Evolutionary conservation across 2,113 vertebrate genomes (phyloP).

Genomic region (Bucco capensis): DNA sequence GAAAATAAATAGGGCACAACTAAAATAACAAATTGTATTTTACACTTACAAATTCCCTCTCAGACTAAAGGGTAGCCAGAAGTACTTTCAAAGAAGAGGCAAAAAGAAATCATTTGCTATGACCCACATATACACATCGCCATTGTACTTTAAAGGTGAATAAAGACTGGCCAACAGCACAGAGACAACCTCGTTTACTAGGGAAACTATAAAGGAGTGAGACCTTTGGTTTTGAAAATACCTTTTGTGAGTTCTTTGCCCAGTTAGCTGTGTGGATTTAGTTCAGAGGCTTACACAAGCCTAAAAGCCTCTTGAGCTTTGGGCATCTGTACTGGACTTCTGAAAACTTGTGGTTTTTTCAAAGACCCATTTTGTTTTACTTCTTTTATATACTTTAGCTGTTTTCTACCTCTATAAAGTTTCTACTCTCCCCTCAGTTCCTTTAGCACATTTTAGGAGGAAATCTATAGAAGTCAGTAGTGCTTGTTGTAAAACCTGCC

Average conservation of each 20-base stretch:
- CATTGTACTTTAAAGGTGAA: background rate
- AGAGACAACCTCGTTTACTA: background rate
- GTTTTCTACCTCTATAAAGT: background rate
- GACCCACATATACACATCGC: background rate
- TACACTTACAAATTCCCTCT: background rate
- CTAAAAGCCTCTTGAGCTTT: background rate
- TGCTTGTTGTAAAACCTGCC: background rate
- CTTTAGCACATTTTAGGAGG: background rate
- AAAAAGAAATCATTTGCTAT: background rate
- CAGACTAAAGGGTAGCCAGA: background rate
- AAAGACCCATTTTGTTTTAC: background rate
- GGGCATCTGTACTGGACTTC: background rate
- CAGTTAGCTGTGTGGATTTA: background rate
- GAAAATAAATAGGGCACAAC: background rate
- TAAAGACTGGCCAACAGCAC: background rate
- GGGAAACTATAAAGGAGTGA: background rate
- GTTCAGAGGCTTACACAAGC: background rate
- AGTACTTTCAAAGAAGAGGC: background rate
- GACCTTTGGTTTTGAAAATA: background rate
- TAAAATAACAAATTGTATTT: background rate
- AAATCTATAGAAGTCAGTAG: background rate
- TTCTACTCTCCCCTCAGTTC: background rate
- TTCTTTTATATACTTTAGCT: background rate
- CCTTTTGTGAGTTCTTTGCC: background rate
- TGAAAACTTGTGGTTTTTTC: background rate